Percentiles rank a stretch among this genome's conserved stretches.
Evolutionary conservation across 2,888 invertebrate genomes (phyloP).

Genomic region (Theodoxus fluviatilis): DNA sequence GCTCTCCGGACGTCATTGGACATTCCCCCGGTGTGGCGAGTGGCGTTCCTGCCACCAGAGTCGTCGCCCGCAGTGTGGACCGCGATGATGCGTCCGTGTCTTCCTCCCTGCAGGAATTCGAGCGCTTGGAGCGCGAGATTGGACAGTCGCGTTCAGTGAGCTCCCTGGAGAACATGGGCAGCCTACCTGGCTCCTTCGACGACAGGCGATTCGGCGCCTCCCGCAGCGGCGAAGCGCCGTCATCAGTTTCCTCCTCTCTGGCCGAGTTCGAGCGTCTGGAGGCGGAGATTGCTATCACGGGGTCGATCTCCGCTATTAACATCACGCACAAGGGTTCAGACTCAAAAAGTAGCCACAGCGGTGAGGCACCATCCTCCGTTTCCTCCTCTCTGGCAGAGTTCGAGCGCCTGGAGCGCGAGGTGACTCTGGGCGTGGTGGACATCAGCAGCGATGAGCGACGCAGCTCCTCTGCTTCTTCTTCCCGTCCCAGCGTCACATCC

Average conservation of each 20-base stretch:
- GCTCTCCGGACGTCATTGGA: slow-evolving; percentile 77
- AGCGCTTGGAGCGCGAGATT: slow-evolving; percentile 85
- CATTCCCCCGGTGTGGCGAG: slow-evolving; percentile 75
- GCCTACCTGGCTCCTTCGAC: slow-evolving; percentile 53
- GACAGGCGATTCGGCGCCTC: slow-evolving; percentile 40
- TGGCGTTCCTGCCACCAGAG: slow-evolving; percentile 73
- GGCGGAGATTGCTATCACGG: slow-evolving; percentile 76
- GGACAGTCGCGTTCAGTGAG: slow-evolving; percentile 44
- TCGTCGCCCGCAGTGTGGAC: slow-evolving; percentile 82
- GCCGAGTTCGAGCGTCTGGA: slow-evolving; percentile 93
- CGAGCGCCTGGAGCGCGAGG: no score
- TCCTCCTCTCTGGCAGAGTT: slow-evolving; percentile 68
- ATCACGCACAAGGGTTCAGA: no score
- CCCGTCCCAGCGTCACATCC: no score
- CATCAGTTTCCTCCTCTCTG: slow-evolving; percentile 70
- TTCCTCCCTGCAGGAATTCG: slow-evolving; percentile 89
- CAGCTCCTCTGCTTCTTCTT: slow-evolving; percentile 62
- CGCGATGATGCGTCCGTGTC: slow-evolving; percentile 91
- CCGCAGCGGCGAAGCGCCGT: slow-evolving; percentile 29
- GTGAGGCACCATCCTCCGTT: slow-evolving; percentile 30
- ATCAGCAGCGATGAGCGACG: slow-evolving; percentile 46
- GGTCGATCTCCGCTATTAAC: no score
- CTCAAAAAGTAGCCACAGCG: no score
- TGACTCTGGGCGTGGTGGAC: no score
- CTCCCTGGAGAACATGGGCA: slow-evolving; percentile 64